Conservation (phyloP, 2,797 vertebrate species). For the Anabas testudineus region DNA sequence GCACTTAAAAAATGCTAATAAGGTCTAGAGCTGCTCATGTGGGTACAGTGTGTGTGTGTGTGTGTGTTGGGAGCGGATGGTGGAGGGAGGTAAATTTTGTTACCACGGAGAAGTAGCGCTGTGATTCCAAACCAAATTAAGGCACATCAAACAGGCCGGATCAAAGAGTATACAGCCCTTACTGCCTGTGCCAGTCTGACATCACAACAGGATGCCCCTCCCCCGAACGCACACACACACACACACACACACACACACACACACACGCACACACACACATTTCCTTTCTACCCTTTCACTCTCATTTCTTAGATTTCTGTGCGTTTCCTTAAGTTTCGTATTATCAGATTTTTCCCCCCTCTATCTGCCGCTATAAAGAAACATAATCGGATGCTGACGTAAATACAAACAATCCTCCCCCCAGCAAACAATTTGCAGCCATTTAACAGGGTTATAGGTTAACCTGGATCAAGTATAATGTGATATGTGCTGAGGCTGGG, state of each 20-base stretch:
- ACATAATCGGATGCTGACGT: constrained; percentile 1
- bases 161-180: constrained; percentile 71
- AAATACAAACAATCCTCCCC: background rate
- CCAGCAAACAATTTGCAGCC: constrained; percentile 26
- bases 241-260: constrained; percentile 25
- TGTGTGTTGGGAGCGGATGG: constrained; percentile 15
- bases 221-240: constrained; percentile 25
- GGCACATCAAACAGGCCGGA: constrained; percentile 80
- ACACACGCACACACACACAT: constrained; percentile 34
- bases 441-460: constrained; percentile 68
- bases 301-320: constrained; percentile 18
- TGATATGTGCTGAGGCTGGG: constrained; percentile 55
- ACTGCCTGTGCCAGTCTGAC: constrained; percentile 66
- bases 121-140: constrained; percentile 82
- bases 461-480: constrained; percentile 73
- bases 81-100: constrained; percentile 36
- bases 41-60: constrained; percentile 16
- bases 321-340: constrained; percentile 4
- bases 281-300: constrained; percentile 7
- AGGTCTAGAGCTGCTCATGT: constrained; percentile 15
- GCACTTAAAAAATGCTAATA: constrained; percentile 72
- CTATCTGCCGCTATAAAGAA: background rate
- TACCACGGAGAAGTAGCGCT: constrained; percentile 74
- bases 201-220: constrained; percentile 53
- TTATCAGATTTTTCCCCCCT: background rate